Base-by-base conservation (phyloP, 2,797 vertebrate genomes). In the Spheniscus humboldti region DNA sequence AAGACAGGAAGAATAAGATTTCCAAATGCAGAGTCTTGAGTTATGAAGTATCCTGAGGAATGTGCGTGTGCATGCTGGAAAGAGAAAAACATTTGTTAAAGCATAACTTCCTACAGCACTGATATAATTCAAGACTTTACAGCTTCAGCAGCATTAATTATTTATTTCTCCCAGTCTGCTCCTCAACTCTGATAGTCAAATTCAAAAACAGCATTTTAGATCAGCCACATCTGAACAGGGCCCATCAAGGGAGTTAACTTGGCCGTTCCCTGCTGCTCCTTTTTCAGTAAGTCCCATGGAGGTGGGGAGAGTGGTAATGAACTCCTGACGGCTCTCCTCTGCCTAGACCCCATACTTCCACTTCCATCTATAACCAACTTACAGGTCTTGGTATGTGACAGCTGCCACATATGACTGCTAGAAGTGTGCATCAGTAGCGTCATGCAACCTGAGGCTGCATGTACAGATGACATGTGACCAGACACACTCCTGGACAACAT, bases 21-120 rank as follows among this genome's bases (percentile, higher is more conserved):
- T 96, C 99, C 99, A 96, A 99, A 99, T 3, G 99, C 99, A 25
- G 99, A 99, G 96, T 99, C 99, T 97, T 99, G 99, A 18, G 99
- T 99, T 98, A 99, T 99, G 98, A 99, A 99, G 98, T 99, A 99
- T 96, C 99, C 99, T 23, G 99, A 99, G 13, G 99, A 99, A 96
- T 99, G 99, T 78, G 98, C 99, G 10, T 99, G 99, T 14, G 99
- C 99, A 3, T 99, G 99, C 99, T 99, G 97, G 47, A 98, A 97
- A 96, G 56, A 90, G 37, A 84, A 94, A 94, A 85, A 78, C 27
- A 91, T 52, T 79, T 77, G 78, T 94, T 86, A 95, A 91, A 72
- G 47, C 17, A 2, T 13, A 92, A 73, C n/a, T 87, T 47, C 69
- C 66, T 7, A n/a, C 17, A 92, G 73, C 48, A 75, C n/a, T 71